phyloP scores from a whole-genome alignment of 37 sponge, comb jelly and placozoan genomes.

The Dysidea cf. avara region DNA sequence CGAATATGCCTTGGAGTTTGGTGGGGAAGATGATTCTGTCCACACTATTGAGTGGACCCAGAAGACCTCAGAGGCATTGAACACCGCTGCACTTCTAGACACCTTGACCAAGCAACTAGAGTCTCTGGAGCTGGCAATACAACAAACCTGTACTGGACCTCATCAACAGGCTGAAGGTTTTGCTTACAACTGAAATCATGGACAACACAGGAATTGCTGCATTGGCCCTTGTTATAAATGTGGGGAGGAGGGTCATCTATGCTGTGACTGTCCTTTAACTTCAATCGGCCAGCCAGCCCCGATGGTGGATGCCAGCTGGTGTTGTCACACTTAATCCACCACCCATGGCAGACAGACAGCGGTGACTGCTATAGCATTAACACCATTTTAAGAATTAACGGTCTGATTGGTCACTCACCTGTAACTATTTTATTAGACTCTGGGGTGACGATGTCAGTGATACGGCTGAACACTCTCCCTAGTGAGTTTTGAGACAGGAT shows the following conservation, averaged over 20 bases:
- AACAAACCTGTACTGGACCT: not conserved
- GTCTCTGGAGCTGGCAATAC: not conserved
- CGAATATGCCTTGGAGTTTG: no score
- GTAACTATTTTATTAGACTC: no score
- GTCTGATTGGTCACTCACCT: not conserved
- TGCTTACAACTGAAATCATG: no score
- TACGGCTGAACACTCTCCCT: no score
- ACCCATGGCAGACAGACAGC: not conserved
- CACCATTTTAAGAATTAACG: not conserved
- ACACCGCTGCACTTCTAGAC: not conserved
- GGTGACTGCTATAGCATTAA: not conserved
- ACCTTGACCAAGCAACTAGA: conserved; percentile 9
- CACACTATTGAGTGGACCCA: no score
- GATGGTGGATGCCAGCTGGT: no score
- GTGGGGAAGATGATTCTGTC: not conserved
- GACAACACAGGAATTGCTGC: no score
- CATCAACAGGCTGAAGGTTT: no score
- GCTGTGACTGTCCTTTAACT: conserved; percentile 25
- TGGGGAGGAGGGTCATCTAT: conserved; percentile 19
- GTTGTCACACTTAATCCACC: not conserved
- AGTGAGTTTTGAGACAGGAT: conserved; percentile 13
- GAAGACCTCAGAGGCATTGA: no score
- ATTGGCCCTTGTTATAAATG: conserved; percentile 10
- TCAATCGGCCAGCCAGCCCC: conserved; percentile 11
- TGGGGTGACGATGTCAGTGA: no score